Conservation (phyloP, 2,797 vertebrate species). For the Onychomys leucogaster region DNA sequence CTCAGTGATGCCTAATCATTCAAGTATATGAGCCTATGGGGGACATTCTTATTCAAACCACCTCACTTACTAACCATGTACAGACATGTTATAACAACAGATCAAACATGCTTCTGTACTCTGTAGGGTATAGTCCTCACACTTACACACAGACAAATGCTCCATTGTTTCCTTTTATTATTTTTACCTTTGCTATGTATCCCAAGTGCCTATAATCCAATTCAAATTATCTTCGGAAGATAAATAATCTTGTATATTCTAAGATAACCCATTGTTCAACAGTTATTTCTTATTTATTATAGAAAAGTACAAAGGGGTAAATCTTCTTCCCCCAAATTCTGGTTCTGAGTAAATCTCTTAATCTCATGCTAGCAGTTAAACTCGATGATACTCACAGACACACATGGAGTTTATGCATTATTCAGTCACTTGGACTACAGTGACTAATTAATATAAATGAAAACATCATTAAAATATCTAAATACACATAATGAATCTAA, state of each 20-base stretch:
- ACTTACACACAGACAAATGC: background rate
- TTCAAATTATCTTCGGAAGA: slow-evolving; percentile 52
- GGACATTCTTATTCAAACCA: background rate
- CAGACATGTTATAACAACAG: slow-evolving; percentile 64
- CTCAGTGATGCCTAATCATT: background rate
- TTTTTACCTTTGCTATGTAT: slow-evolving; percentile 60
- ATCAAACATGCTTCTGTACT: background rate
- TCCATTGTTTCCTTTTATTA: slow-evolving; percentile 19
- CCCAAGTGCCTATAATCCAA: slow-evolving; percentile 48
- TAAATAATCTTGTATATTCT: background rate
- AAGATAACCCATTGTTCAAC: slow-evolving; percentile 42
- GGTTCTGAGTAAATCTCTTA: background rate
- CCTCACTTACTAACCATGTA: slow-evolving; percentile 21
- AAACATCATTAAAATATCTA: background rate
- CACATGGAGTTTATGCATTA: background rate
- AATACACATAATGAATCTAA: background rate
- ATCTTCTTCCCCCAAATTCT: background rate
- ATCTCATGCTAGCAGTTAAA: background rate
- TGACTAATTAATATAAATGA: slow-evolving; percentile 20
- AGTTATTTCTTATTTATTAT: slow-evolving; percentile 45
- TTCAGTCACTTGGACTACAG: background rate
- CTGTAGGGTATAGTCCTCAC: background rate
- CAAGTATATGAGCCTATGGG: background rate
- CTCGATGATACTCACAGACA: background rate
- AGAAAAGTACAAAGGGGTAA: background rate